These are phyloP conservation scores for Epinephelus lanceolatus DNA, from an alignment of 2,113 vertebrate genomes.

Conservation along the genomic window DNA sequence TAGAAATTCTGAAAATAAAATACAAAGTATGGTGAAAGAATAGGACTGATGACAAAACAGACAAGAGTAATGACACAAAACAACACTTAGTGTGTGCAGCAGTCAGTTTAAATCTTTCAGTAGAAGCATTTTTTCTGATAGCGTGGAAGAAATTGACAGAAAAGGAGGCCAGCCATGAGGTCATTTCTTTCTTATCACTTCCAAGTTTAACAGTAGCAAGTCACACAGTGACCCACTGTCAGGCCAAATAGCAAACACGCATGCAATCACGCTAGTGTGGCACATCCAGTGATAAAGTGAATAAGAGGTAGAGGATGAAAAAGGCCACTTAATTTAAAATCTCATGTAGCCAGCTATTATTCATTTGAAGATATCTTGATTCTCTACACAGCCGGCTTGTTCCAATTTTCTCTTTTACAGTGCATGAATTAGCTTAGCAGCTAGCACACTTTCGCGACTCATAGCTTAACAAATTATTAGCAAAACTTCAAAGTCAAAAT, in stretches of 20 bases:
- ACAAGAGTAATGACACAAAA: not conserved
- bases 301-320: no score
- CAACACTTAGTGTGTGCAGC: not conserved
- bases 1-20: not conserved
- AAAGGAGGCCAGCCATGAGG: not conserved
- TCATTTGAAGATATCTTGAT: not conserved
- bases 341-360: not conserved
- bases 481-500: not conserved
- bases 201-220: conserved; percentile 27
- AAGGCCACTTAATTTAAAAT: not conserved
- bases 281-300: not conserved
- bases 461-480: no score
- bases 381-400: not conserved
- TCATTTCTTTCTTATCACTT: conserved; percentile 46
- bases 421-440: no score
- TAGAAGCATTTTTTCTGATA: not conserved
- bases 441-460: no score
- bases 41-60: not conserved
- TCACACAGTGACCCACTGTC: conserved; percentile 32
- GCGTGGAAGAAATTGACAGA: not conserved
- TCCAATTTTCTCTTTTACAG: no score
- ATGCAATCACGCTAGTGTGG: not conserved
- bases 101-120: not conserved
- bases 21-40: not conserved
- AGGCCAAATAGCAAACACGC: conserved; percentile 40